Conservation (phyloP, 2,888 invertebrate species). For the Argyra leucocephala region DNA sequence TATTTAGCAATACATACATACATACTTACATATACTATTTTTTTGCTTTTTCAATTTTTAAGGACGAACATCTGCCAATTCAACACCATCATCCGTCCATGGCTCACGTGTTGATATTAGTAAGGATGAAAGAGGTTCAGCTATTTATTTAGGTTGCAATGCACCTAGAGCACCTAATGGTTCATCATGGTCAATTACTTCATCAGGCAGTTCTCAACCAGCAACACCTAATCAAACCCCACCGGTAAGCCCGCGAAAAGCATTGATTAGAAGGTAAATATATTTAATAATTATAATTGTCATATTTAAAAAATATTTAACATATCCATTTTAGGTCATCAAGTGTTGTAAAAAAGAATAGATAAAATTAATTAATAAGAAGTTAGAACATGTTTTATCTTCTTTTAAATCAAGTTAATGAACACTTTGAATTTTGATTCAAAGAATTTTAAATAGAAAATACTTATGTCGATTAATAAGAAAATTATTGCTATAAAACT, state of each 20-base stretch:
- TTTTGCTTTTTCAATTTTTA: not conserved
- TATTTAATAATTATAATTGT: not conserved
- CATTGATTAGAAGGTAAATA: constrained; percentile 37
- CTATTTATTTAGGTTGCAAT: constrained; percentile 50
- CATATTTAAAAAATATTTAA: too few relatives aligned
- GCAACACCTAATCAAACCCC: constrained; percentile 65
- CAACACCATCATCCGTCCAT: constrained; percentile 64
- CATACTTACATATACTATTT: not conserved
- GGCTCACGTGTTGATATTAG: constrained; percentile 60
- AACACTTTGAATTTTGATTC: too few relatives aligned
- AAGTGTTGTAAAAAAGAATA: constrained; percentile 16
- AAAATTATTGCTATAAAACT: too few relatives aligned
- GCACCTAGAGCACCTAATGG: constrained; percentile 37
- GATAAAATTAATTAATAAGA: not conserved
- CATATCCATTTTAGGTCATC: constrained; percentile 10
- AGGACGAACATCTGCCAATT: constrained; percentile 43
- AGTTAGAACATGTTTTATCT: not conserved
- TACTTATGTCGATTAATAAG: too few relatives aligned
- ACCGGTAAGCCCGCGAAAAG: constrained; percentile 63
- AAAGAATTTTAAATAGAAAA: too few relatives aligned
- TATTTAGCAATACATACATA: not conserved
- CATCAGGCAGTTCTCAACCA: constrained; percentile 60
- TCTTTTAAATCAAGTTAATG: too few relatives aligned
- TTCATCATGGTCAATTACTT: constrained; percentile 45
- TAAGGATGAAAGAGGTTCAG: constrained; percentile 51